phyloP scores from a whole-genome alignment of 1,140 invertebrate species.

The Drosophila gunungcola region DNA sequence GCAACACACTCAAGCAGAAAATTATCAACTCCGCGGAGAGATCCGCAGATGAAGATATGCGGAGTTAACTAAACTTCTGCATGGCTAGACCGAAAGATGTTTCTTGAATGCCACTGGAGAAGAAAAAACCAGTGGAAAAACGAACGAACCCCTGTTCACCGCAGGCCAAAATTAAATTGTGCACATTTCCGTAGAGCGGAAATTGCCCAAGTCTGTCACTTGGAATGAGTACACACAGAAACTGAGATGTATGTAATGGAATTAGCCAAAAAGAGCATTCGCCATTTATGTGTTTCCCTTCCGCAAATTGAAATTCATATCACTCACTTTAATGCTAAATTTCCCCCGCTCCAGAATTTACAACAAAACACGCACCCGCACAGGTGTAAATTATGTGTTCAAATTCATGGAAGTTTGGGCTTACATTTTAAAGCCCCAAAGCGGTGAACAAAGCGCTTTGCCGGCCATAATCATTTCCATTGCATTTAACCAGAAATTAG shows the following conservation, averaged over 20 bases:
- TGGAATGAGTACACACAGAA: conserved; percentile 37
- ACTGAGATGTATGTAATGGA: conserved; percentile 35
- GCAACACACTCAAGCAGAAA: conserved; percentile 66
- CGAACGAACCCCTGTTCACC: conserved; percentile 6
- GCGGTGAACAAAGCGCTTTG: not conserved
- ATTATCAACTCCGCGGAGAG: conserved; percentile 70
- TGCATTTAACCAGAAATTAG: conserved; percentile 69
- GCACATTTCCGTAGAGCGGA: conserved; percentile 77
- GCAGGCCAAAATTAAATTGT: conserved; percentile 68
- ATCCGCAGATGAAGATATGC: conserved; percentile 47
- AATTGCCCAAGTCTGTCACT: conserved; percentile 75
- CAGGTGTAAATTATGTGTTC: conserved; percentile 75
- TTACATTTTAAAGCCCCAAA: conserved; percentile 20
- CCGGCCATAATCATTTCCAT: conserved; percentile 36
- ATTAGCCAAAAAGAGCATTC: conserved; percentile 39
- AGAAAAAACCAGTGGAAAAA: conserved; percentile 13
- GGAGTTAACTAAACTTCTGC: conserved; percentile 58
- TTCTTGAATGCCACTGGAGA: conserved; percentile 16
- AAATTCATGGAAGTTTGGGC: conserved; percentile 59
- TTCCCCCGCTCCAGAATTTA: not conserved
- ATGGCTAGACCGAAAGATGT: conserved; percentile 45
- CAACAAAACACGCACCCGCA: conserved; percentile 3
- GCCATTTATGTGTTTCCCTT: conserved; percentile 13
- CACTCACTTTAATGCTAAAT: conserved; percentile 24
- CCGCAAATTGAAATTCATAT: conserved; percentile 67